Evolutionary conservation across 2,113 vertebrate species (phyloP), one percentile per base, ranked within the genome.

Genomic region (Anas platyrhynchos): DNA sequence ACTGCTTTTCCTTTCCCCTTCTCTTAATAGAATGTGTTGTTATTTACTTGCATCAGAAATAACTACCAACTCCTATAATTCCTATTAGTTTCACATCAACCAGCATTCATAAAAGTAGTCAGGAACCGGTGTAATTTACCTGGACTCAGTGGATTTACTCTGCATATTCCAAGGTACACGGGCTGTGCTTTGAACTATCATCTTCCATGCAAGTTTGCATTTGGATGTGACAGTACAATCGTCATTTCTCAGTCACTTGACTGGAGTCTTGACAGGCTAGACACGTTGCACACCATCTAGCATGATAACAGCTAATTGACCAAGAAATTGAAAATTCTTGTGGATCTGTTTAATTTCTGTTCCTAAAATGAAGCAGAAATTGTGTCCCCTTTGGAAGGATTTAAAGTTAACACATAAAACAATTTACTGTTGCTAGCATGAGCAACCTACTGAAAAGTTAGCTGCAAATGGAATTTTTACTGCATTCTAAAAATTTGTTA

Each of bases 1-100:
- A 52, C 31, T 3, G 4, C 2, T 66, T 81, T 74, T 69, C 38
- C 6, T 55, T 68, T 36, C 23, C 20, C 7, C 17, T 74, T 31
- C 26, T 66, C 25, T 69, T 81, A 59, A 72, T 79, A 81, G 38
- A 73, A 61, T 2, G 6, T 18, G 20, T 6, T 3, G 4, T 25
- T 41, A 41, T 73, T 85, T 34, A 43, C 26, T 31, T 80, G 48
- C 62, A 77, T 13, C 75, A 86, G 34, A 88, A 96, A 83, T 66
- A 59, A 29, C 44, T 43, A 50, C 41, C 11, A 81, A 32, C 9
- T 88, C 16, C 59, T 74, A 2, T 20, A 83, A 86, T 56, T 88
- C 20, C 76, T 85, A 10, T 46, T 65, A 48, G 21, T 50, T 85
- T 43, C 52, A 17, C 15, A 13, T 52, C 59, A 93, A 18, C 16